Conservation (phyloP, 2,113 vertebrate genomes). For the Salvelinus alpinus region DNA sequence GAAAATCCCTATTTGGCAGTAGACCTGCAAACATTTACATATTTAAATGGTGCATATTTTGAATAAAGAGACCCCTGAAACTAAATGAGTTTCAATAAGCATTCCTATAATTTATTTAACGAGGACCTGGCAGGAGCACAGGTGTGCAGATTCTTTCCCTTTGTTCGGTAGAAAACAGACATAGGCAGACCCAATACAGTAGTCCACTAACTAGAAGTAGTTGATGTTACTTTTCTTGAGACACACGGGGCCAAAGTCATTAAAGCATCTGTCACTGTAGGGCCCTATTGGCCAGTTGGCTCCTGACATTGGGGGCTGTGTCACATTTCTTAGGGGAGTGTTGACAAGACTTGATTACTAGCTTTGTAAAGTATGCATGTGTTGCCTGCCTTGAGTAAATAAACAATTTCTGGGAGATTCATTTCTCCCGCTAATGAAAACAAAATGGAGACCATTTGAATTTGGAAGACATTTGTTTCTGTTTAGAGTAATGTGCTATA, state of each 20-base stretch:
- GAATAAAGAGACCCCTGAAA: constrained; percentile 34
- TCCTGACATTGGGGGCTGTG: constrained; percentile 1
- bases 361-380: constrained; percentile 23
- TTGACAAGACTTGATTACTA: constrained; percentile 11
- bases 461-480: constrained; percentile 7
- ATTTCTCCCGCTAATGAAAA: constrained; percentile 25
- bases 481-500: constrained; percentile 10
- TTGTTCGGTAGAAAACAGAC: constrained; percentile 14
- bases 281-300: constrained; percentile 2
- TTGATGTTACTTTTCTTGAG: constrained; percentile 9
- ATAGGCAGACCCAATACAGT: constrained; percentile 38
- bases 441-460: constrained; percentile 7
- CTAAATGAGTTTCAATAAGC: constrained; percentile 38
- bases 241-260: constrained; percentile 18
- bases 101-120: constrained; percentile 42
- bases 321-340: background rate
- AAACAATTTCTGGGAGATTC: constrained; percentile 24
- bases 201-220: constrained; percentile 35
- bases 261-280: constrained; percentile 10
- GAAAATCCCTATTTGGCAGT: constrained; percentile 44
- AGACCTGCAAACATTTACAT: constrained; percentile 3
- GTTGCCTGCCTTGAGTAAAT: constrained; percentile 8
- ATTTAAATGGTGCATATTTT: constrained; percentile 25
- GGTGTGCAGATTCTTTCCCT: constrained; percentile 14
- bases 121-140: constrained; percentile 41